phyloP scores from a whole-genome alignment of 2,797 vertebrate genomes.

The Manis javanica region DNA sequence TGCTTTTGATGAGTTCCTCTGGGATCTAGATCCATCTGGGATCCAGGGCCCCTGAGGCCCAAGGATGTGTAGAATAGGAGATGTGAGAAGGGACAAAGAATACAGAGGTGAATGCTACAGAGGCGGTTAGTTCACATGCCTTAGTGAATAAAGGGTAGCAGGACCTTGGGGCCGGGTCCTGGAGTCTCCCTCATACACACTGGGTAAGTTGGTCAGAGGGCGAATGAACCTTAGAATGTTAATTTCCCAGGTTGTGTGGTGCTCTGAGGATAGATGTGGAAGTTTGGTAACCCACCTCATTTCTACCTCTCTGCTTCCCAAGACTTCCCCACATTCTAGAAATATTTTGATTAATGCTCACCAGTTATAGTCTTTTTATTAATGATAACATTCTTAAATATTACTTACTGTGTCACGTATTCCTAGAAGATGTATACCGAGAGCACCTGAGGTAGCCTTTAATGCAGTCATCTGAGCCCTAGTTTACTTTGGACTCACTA shows the following conservation, averaged over 20 bases:
- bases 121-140: background rate
- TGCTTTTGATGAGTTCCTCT: constrained; percentile 60
- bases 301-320: background rate
- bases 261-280: background rate
- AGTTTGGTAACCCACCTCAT: background rate
- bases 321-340: background rate
- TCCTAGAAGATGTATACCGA: background rate
- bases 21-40: constrained; percentile 51
- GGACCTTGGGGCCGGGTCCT: background rate
- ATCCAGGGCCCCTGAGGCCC: background rate
- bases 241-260: background rate
- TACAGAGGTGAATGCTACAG: background rate
- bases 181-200: background rate
- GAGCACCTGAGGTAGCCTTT: background rate
- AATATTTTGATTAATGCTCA: background rate
- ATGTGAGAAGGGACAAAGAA: background rate
- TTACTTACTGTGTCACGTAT: background rate
- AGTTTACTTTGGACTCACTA: background rate
- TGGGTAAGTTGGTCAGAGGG: constrained; percentile 8
- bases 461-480: background rate
- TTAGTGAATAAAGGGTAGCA: background rate
- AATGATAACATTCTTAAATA: background rate
- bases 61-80: background rate
- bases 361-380: background rate
- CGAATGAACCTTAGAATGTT: background rate